Evolutionary conservation across 2,888 invertebrate genomes (phyloP), one percentile per base, ranked within the genome.

Genomic region (Eupithecia inturbata): DNA sequence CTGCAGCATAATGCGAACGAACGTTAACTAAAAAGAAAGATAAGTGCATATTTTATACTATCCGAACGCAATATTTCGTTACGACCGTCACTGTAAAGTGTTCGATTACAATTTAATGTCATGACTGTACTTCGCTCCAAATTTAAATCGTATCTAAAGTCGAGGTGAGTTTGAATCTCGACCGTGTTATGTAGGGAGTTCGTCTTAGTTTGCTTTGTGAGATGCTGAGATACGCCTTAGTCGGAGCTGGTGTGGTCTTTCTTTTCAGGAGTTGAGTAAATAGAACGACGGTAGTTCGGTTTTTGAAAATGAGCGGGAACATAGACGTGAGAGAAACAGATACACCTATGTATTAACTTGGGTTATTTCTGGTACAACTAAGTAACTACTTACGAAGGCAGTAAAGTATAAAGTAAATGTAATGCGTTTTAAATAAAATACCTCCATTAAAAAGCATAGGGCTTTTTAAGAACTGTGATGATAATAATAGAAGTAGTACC

Each of bases 81-180:
- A 89, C 89, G 88, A 91, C 88, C 90, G 90, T 92, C 94, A 91
- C 84, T 89, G 91, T 92, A 92, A 92, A 87, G 93, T 92, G 92
- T 93, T 93, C 94, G 93, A 94, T 94, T 94, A 93, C 94, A 93
- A 94, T 94, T 94, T 94, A 94, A 94, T 90, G 93, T 92, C 90
- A 88, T 87, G 89, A 91, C 87, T 88, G 89, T 87, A 88, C 86
- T 80, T 86, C 83, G 86, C 84, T 86, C 84, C 86, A 87, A 89
- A 89, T 92, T 89, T 84, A 90, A 91, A 90, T 90, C 89, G 85
- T 84, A 87, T 87, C 84, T 76, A 80, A 70, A 77, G 39, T 57
- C 39, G 6, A 31, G 31, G 39, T 73, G 39, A 79, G 76, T 14
- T 26, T 77, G 70, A 86, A 79, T 83, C 71, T 82, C 72, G 70